A percentile compares a stretch with the other conserved stretches of the same genome.
phyloP scores from a whole-genome alignment of 1,140 invertebrate genomes.

The Panagrolaimus sp. region DNA sequence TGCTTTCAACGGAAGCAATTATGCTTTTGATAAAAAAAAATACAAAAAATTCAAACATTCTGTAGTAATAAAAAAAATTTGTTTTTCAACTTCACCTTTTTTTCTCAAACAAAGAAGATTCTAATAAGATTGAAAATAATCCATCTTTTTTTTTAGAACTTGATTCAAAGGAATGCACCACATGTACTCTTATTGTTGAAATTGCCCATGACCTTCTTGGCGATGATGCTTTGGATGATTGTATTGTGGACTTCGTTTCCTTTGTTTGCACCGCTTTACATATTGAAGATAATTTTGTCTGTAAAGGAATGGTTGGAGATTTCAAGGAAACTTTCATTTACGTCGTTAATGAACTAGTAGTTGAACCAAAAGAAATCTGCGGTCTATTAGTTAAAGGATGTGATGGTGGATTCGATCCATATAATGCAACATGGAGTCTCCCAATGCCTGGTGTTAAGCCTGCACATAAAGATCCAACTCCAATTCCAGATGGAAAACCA shows the following conservation, averaged over 20 bases:
- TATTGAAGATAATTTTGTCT: slow-evolving; percentile 40
- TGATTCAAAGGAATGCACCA: not conserved
- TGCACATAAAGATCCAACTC: slow-evolving; percentile 24
- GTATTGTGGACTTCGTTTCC: not conserved
- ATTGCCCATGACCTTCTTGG: not conserved
- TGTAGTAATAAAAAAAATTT: too few species aligned
- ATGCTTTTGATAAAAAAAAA: too few species aligned
- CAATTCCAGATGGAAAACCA: slow-evolving; percentile 20
- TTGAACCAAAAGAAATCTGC: slow-evolving; percentile 44
- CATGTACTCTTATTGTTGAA: not conserved
- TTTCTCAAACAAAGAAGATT: too few species aligned
- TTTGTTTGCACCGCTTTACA: slow-evolving; percentile 29
- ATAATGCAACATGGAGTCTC: slow-evolving; percentile 41
- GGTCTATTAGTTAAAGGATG: slow-evolving; percentile 42
- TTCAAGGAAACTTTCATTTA: slow-evolving; percentile 49
- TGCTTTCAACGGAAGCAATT: too few species aligned
- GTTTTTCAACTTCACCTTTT: too few species aligned
- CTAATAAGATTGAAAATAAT: too few species aligned
- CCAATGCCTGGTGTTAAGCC: slow-evolving; percentile 46
- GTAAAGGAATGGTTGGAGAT: slow-evolving; percentile 33
- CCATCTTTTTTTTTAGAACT: not conserved
- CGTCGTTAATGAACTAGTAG: slow-evolving; percentile 34
- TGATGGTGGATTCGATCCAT: slow-evolving; percentile 30
- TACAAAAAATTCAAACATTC: too few species aligned
- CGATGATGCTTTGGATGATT: slow-evolving; percentile 1